These are phyloP conservation scores for Lutjanus argentimaculatus DNA, from an alignment of 2,797 vertebrate species.

Conservation along the genomic window DNA sequence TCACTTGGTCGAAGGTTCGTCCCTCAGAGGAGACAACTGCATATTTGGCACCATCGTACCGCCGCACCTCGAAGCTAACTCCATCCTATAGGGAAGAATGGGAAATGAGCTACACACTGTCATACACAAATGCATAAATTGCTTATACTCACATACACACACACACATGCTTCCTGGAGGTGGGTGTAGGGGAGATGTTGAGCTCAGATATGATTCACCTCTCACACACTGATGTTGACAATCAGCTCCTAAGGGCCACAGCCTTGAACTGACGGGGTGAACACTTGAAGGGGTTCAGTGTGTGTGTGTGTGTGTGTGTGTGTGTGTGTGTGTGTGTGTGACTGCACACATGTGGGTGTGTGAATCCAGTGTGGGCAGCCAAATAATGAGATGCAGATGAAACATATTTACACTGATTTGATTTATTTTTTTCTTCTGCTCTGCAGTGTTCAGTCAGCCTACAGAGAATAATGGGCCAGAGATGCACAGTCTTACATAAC, in stretches of 20 bases:
- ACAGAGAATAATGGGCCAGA: slow-evolving; percentile 75
- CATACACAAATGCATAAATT: background rate
- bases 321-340: slow-evolving; percentile 6
- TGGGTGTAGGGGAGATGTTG: slow-evolving; percentile 23
- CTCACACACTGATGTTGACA: slow-evolving; percentile 71
- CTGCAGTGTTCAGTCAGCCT: slow-evolving; percentile 73
- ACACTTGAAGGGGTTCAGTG: slow-evolving; percentile 15
- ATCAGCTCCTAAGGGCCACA: slow-evolving; percentile 56
- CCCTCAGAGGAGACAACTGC: slow-evolving; percentile 88
- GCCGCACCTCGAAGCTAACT: slow-evolving; percentile 90
- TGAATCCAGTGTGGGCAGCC: slow-evolving; percentile 22
- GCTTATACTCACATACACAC: background rate
- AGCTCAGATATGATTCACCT: slow-evolving; percentile 72
- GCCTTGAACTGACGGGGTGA: slow-evolving; percentile 25
- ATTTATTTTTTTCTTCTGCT: slow-evolving; percentile 68
- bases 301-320: slow-evolving; percentile 3
- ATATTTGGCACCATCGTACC: slow-evolving; percentile 88
- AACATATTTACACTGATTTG: slow-evolving; percentile 71
- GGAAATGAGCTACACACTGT: background rate
- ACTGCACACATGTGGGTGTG: slow-evolving; percentile 16
- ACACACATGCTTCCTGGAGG: slow-evolving; percentile 26
- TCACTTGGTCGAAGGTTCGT: slow-evolving; percentile 91
- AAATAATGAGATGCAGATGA: slow-evolving; percentile 52
- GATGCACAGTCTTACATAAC: slow-evolving; percentile 75
- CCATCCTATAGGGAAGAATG: slow-evolving; percentile 84